phyloP scores from a whole-genome alignment of 2,113 vertebrate genomes.

The Hystrix brachyura region DNA sequence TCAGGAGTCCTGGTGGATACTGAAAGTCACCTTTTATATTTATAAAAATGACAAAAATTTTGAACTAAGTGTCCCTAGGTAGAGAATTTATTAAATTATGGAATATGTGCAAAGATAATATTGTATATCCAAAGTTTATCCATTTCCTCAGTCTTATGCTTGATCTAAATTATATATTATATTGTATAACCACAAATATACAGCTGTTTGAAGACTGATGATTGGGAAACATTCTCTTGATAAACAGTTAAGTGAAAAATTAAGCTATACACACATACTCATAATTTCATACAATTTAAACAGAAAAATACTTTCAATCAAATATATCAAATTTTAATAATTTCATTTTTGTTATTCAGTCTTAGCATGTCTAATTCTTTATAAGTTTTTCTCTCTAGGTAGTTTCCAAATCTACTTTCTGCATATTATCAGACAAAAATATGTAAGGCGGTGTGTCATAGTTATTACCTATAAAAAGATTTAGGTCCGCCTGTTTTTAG shows the following conservation, averaged over 20 bases:
- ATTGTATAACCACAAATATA: neutral
- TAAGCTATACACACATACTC: neutral
- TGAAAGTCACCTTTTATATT: neutral
- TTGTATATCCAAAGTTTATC: neutral
- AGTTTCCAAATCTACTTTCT: slow-evolving; percentile 19
- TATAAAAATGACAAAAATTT: neutral
- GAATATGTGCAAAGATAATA: neutral
- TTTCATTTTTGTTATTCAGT: neutral
- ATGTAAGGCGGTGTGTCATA: neutral
- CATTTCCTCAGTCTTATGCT: neutral
- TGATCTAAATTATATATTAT: neutral
- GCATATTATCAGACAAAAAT: slow-evolving; percentile 1
- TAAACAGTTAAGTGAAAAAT: neutral
- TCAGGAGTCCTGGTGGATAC: too few relatives aligned
- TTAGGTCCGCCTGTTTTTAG: neutral
- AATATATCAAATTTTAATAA: neutral
- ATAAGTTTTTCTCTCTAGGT: neutral
- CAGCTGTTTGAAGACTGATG: neutral
- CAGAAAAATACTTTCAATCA: neutral
- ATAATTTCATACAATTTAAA: neutral
- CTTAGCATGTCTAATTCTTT: neutral
- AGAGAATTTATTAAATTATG: neutral
- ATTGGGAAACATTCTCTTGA: neutral
- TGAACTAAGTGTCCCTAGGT: neutral
- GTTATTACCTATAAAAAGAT: neutral